These are phyloP conservation scores for Carettochelys insculpta DNA, from an alignment of 2,113 vertebrate genomes.

Conservation along the genomic window DNA sequence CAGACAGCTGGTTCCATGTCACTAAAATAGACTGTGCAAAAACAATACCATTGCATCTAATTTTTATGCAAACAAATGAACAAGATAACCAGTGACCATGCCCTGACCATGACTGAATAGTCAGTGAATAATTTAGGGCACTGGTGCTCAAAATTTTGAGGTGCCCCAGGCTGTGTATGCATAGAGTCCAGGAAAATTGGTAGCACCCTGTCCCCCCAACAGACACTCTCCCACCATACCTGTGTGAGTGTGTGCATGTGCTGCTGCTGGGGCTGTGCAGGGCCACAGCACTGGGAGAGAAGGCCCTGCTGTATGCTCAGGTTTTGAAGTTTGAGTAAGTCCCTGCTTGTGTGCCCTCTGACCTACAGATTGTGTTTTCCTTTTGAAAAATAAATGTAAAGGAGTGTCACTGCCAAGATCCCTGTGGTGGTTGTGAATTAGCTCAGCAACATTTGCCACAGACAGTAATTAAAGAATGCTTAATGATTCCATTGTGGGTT, in stretches of 20 bases:
- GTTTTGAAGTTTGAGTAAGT: neutral
- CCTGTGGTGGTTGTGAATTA: rapidly evolving
- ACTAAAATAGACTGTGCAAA: neutral
- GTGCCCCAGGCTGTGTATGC: no score
- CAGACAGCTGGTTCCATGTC: neutral
- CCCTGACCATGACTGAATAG: neutral
- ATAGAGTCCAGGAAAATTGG: no score
- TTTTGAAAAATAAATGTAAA: neutral
- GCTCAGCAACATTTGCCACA: neutral
- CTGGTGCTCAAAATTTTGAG: no score
- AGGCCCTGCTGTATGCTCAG: neutral
- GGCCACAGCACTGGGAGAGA: no score
- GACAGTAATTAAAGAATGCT: neutral
- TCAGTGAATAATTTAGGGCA: no score
- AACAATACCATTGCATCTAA: neutral
- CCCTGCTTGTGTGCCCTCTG: neutral
- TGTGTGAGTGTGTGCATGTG: no score
- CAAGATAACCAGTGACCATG: neutral
- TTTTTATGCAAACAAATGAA: neutral
- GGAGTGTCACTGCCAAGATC: neutral
- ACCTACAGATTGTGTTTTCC: no score
- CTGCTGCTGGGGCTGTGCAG: no score
- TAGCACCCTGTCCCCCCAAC: no score
- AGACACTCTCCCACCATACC: no score
- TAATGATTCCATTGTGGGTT: neutral